phyloP scores from a whole-genome alignment of 2,113 vertebrate genomes.

The Callocephalon fimbriatum region DNA sequence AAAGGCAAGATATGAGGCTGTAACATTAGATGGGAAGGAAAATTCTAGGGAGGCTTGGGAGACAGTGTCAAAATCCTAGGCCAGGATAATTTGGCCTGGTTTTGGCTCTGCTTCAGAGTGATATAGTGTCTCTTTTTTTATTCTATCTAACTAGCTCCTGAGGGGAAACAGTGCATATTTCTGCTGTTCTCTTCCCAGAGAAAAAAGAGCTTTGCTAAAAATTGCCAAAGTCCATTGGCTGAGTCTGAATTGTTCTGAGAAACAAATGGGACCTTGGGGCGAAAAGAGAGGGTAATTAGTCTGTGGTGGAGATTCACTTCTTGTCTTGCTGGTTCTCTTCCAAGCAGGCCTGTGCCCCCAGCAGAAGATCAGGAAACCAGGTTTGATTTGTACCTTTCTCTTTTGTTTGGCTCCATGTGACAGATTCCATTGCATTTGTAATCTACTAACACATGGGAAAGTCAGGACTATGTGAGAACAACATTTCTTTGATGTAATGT shows the following conservation, averaged over 20 bases:
- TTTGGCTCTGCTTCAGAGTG: background rate
- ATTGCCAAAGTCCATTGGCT: background rate
- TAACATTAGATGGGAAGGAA: background rate
- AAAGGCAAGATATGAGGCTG: background rate
- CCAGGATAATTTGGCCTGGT: background rate
- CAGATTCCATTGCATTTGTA: fast-evolving
- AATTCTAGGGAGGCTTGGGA: background rate
- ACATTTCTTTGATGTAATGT: too few species aligned
- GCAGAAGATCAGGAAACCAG: conserved; percentile 78
- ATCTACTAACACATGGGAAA: background rate
- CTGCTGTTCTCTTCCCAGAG: background rate
- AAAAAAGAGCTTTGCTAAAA: background rate
- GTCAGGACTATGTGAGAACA: too few species aligned
- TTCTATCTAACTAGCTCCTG: background rate
- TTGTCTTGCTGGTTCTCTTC: background rate
- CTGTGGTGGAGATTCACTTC: background rate
- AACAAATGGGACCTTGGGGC: background rate
- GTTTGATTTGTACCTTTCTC: background rate
- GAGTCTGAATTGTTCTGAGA: background rate
- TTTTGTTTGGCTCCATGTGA: background rate
- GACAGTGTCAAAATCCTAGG: background rate
- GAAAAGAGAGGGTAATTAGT: too few species aligned
- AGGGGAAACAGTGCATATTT: background rate
- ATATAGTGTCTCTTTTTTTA: background rate
- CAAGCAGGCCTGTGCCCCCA: conserved; percentile 39